Base-by-base conservation (phyloP, 2,888 invertebrate genomes). In the Chrysotoxum bicinctum region DNA sequence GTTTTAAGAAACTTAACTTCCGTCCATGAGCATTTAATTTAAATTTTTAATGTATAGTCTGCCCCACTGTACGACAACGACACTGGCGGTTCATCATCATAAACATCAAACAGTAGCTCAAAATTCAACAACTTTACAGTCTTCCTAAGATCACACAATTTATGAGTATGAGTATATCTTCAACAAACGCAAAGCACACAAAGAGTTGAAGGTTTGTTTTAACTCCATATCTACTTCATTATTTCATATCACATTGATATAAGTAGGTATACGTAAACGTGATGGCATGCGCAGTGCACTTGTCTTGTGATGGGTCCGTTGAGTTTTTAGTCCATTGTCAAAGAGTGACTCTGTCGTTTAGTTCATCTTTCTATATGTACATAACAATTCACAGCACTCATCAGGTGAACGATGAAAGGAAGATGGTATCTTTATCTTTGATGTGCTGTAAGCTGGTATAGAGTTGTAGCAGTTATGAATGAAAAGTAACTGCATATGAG, bases 301-400 rank as follows among this genome's bases (percentile, higher is more conserved):
- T 23, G 50, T 37, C 26, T 26, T 62, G 8, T 58, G 52, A 64
- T 66, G 69, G 85, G 76, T 85, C 85, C 69, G 72, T 26, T 85
- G 76, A 32, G 26, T 80, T 85, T 85, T 66, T 72, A 85, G 80
- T 68, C 84, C 84, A 85, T 81, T 85, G 85, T 81, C 76, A 85
- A 62, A 85, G 68, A 50, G 75, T 70, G 58, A 76, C 60, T 72
- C 66, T 50, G 32, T 80, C 64, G 73, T 77, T 76, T 76, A 50
- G 37, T 40, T 60, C 48, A 32, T 62, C 56, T 37, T n/a, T n/a
- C n/a, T n/a, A n/a, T n/a, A n/a, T n/a, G n/a, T n/a, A n/a, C n/a
- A n/a, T n/a, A n/a, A 43, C 60, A 56, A n/a, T n/a, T 35, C 21
- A 21, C 16, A 35, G 7, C n/a, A n/a, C 32, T 32, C 7, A 37